phyloP scores from a whole-genome alignment of 2,888 invertebrate genomes.

The Volucella inflata region DNA sequence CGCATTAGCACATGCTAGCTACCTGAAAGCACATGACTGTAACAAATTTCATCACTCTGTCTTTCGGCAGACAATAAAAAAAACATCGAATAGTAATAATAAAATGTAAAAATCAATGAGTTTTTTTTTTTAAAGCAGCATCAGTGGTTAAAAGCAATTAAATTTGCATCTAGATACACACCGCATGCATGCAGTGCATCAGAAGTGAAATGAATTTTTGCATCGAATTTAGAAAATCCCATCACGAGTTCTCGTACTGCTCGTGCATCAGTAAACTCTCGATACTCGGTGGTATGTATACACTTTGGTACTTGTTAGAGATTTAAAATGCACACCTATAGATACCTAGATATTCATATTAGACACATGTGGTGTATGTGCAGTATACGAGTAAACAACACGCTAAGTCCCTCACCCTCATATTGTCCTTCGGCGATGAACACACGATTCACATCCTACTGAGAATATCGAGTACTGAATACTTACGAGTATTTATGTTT shows the following conservation, averaged over 20 bases:
- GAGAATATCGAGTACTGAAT: too few species aligned
- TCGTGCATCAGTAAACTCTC: neutral
- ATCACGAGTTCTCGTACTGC: constrained; percentile 13
- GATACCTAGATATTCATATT: neutral
- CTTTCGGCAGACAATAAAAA: neutral
- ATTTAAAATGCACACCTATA: constrained; percentile 46
- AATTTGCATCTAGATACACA: constrained; percentile 42
- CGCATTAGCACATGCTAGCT: constrained; percentile 28
- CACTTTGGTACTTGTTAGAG: constrained; percentile 41
- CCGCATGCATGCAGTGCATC: constrained; percentile 6
- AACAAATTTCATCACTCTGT: constrained; percentile 21
- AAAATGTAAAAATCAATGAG: neutral
- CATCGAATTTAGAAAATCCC: constrained; percentile 36
- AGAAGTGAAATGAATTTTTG: constrained; percentile 27
- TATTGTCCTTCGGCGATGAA: neutral
- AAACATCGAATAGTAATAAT: too few species aligned
- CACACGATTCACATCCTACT: neutral
- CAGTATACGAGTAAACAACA: constrained; percentile 43
- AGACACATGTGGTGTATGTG: too few species aligned
- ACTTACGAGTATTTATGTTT: too few species aligned
- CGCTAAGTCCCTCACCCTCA: constrained; percentile 26
- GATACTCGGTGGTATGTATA: neutral
- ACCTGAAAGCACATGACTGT: constrained; percentile 52
- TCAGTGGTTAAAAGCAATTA: constrained; percentile 59
- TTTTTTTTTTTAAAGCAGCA: constrained; percentile 17